Base-by-base conservation (phyloP, 2,113 vertebrate genomes). In the Rattus rattus region DNA sequence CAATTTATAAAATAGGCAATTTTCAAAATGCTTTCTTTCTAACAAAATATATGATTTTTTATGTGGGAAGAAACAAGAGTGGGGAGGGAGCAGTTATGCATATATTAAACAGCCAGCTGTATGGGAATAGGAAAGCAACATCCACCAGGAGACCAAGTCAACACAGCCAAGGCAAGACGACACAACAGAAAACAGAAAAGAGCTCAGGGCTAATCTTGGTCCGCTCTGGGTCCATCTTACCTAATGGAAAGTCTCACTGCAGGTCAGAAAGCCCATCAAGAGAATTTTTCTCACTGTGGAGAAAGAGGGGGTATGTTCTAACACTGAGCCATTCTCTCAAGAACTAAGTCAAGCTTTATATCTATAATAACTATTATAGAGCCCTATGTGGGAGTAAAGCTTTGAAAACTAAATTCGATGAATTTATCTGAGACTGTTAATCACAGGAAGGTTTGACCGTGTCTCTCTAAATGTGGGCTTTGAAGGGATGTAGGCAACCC, bases 1-100 rank as follows among this genome's bases (percentile, higher is more conserved):
- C 96, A 96, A 96, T 94, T 98, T 96, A 96, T 80, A 97, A 86
- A 98, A 98, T 95, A 65, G 97, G 96, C 96, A 85, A 97, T 85
- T 97, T 97, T 89, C 56, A 73, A 95, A 91, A 95, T 94, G 87
- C 94, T 90, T 92, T 69, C 85, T 70, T 91, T 88, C 91, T 86
- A 80, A 91, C 65, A 85, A 95, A 73, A 97, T 95, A 92, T 79
- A 39, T 88, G 19, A 86, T 93, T 93, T 16, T 65, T 63, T 77
- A 77, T 89, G 43, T 56, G 43, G 94, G 93, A 97, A 91, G 88
- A 93, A 94, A 81, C 33, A 75, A n/a, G 59, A 73, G 67, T 52
- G 70, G 85, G 89, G 75, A 19, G 39, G 6, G 88, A 83, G 52
- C 61, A 85, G 69, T 77, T 96, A 67, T 30, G 67, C 73, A 94